phyloP scores from a whole-genome alignment of 1,140 invertebrate genomes.

The Pseudachorutes palmiensis region DNA sequence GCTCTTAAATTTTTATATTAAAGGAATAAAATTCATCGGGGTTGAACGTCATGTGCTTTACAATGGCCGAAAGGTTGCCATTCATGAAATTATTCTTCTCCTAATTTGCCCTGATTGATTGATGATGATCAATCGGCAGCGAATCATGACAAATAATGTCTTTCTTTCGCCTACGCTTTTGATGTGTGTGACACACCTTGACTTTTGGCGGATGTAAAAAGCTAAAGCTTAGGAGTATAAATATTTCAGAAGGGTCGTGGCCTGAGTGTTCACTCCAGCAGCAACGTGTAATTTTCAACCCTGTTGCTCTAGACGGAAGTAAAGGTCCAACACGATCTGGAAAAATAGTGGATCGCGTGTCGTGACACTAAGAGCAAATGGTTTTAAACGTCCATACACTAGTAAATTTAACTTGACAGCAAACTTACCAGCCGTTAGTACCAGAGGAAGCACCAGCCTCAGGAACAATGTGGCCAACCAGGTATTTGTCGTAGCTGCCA shows the following conservation, averaged over 20 bases:
- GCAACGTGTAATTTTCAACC: not conserved
- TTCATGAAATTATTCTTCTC: too few species aligned
- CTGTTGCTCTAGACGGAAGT: slow-evolving; percentile 3
- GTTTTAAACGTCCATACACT: not conserved
- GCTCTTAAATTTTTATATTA: too few species aligned
- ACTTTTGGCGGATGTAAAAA: not conserved
- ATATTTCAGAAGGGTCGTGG: not conserved
- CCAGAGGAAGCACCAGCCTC: slow-evolving; percentile 41
- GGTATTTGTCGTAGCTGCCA: slow-evolving; percentile 19
- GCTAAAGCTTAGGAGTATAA: not conserved
- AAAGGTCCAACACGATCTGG: not conserved
- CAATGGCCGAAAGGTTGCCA: too few species aligned
- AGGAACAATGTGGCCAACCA: slow-evolving; percentile 37
- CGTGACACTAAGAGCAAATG: not conserved
- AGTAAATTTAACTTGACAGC: too few species aligned
- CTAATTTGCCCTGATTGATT: too few species aligned
- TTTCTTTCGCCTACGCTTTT: not conserved
- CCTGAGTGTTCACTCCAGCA: not conserved
- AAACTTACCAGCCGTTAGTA: slow-evolving; percentile 42
- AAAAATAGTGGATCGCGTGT: not conserved
- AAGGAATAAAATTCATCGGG: too few species aligned
- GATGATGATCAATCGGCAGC: too few species aligned
- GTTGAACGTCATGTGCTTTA: too few species aligned
- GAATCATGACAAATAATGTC: too few species aligned
- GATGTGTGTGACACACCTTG: not conserved